phyloP scores from a whole-genome alignment of 64 coral and sea anemone species.

The Stylophora pistillata region DNA sequence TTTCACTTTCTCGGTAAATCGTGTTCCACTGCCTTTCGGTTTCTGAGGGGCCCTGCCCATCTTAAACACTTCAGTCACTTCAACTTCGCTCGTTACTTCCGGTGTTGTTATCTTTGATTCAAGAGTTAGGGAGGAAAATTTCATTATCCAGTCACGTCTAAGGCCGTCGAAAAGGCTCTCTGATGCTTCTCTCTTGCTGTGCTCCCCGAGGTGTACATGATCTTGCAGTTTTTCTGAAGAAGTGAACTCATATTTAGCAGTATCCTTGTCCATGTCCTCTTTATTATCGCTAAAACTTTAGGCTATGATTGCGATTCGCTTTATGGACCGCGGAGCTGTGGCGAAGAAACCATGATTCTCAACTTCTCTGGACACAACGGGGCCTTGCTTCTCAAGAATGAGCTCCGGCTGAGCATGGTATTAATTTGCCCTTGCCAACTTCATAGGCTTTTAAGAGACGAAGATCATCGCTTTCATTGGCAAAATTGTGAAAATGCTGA shows the following conservation, averaged over 20 bases:
- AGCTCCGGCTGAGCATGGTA: conserved; percentile 3
- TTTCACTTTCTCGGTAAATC: conserved; percentile 31
- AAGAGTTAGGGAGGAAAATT: not conserved
- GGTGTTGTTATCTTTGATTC: not conserved
- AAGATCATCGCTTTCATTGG: conserved; percentile 31
- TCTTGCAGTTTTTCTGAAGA: conserved; percentile 18
- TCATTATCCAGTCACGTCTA: not conserved
- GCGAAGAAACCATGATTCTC: conserved; percentile 19
- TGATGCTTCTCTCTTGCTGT: conserved; percentile 14
- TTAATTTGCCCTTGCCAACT: conserved; percentile 24
- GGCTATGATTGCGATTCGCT: not conserved
- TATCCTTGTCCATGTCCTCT: conserved; percentile 6
- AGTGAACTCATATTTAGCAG: not conserved
- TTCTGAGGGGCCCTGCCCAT: conserved; percentile 40
- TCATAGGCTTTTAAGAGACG: conserved; percentile 56
- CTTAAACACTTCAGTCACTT: not conserved
- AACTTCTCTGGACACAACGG: not conserved
- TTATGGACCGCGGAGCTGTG: conserved; percentile 13
- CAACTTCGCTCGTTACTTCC: not conserved
- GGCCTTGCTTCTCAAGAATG: not conserved
- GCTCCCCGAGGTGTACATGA: not conserved
- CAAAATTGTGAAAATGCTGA: conserved; percentile 59
- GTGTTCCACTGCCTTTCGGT: not conserved
- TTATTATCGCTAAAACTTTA: not conserved
- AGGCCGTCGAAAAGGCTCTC: conserved; percentile 8